Base-by-base conservation (phyloP, 2,888 invertebrate species). In the Nephrotoma flavescens region DNA sequence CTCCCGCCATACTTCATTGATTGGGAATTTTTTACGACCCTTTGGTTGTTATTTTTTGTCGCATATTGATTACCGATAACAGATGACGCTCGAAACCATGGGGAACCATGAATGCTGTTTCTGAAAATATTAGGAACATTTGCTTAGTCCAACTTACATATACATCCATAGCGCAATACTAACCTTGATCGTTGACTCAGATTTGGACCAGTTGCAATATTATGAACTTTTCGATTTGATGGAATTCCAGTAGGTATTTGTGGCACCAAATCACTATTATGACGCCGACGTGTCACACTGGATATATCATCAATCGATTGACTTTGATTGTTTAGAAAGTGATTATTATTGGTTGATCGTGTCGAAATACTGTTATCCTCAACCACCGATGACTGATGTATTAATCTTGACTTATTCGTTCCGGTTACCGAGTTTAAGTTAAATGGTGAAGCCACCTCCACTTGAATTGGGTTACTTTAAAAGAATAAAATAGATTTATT, bases 381-480 rank as follows among this genome's bases (percentile, higher is more conserved):
- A 44, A 44, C 19, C 15, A 71, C 71, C 31, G 71, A 71, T 31
- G 71, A 71, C 9, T 71, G 71, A 31, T 71, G 71, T 15, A 52
- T 4, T 71, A 71, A 71, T 71, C 71, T 19, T 71, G 71, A 19
- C 31, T 71, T 71, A 71, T 71, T 71, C 71, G 71, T 2, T 31
- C 31, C 71, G 31, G 7, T 31, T 71, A 71, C 19, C 19, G 71
- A 71, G 7, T 42, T 42, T 84, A 84, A n/a, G 41, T 84, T 84
- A 84, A 84, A 42, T 84, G 86, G 19, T 42, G 86, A n/a, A 86
- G 86, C 31, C 86, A 86, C 86, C 86, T 86, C 86, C 86, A 86
- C 86, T 45, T 86, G 86, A 11, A 86, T 15, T 86, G 86, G 31
- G 31, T 86, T 86, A 86, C 42, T 86, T 31, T 31, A 71, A 71